phyloP scores from a whole-genome alignment of 37 sponge, comb jelly and placozoan genomes.

The Agelas oroides region DNA sequence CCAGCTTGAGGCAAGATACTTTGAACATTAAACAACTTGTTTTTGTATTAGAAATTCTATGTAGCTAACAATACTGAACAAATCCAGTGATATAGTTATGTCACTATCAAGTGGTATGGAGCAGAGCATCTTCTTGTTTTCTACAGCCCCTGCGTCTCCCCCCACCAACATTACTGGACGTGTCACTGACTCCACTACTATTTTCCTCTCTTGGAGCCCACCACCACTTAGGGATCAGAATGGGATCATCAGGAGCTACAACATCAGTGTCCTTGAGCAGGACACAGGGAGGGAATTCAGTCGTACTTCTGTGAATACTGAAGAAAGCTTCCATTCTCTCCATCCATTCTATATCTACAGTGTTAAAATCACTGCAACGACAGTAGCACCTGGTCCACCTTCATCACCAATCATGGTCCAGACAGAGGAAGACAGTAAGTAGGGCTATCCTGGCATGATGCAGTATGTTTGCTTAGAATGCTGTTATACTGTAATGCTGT shows the following conservation, averaged over 20 bases:
- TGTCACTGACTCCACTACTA: background rate
- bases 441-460: no score
- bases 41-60: no score
- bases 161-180: background rate
- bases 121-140: background rate
- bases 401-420: background rate
- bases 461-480: no score
- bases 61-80: no score
- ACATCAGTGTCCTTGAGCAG: background rate
- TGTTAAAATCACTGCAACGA: constrained; percentile 37
- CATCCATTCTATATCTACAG: constrained; percentile 41
- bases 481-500: no score
- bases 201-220: constrained; percentile 41
- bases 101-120: no score
- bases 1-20: no score
- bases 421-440: background rate
- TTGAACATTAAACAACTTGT: no score
- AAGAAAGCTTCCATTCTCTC: background rate
- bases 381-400: constrained; percentile 38
- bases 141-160: constrained; percentile 16
- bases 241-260: constrained; percentile 43
- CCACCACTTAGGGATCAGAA: constrained; percentile 33
- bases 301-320: background rate
- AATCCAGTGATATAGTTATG: no score
- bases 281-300: background rate